Evolutionary conservation across 1,140 invertebrate genomes (phyloP).

Genomic region (Drosophila azteca): DNA sequence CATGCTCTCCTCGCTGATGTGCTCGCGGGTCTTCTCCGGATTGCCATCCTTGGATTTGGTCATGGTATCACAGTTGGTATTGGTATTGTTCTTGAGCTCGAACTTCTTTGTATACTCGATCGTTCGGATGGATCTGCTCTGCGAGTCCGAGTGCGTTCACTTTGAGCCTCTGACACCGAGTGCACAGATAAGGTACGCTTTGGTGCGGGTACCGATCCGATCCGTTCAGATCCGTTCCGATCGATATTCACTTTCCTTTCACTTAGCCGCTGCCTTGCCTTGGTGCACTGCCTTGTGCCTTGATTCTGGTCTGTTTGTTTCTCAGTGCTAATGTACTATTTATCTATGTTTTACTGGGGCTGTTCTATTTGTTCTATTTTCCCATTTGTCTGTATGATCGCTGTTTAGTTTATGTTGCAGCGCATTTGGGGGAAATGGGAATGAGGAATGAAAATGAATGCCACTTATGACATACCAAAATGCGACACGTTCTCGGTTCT

Average conservation of each 20-base stretch:
- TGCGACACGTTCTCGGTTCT: slow-evolving; percentile 44
- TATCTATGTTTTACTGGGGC: slow-evolving; percentile 10
- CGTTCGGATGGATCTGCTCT: slow-evolving; percentile 15
- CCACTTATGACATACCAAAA: slow-evolving; percentile 28
- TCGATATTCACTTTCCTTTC: slow-evolving; percentile 35
- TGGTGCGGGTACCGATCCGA: too few species aligned
- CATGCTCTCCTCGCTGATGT: slow-evolving; percentile 73
- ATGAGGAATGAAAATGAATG: neutral
- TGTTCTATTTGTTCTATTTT: slow-evolving; percentile 27
- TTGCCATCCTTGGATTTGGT: slow-evolving; percentile 60
- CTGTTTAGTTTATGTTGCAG: slow-evolving; percentile 32
- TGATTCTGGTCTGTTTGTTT: slow-evolving; percentile 11
- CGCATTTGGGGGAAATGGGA: slow-evolving; percentile 21
- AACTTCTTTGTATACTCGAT: neutral
- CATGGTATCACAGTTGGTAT: slow-evolving; percentile 60
- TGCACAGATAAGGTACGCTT: slow-evolving; percentile 35
- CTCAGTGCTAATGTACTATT: slow-evolving; percentile 4
- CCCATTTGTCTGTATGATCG: slow-evolving; percentile 23
- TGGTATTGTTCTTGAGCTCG: neutral
- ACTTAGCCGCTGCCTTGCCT: slow-evolving; percentile 1
- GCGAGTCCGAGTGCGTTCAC: slow-evolving; percentile 59
- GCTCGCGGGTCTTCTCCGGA: slow-evolving; percentile 63
- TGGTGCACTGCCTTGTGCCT: neutral
- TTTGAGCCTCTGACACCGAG: slow-evolving; percentile 21
- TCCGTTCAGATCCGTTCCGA: slow-evolving; percentile 8